phyloP scores from a whole-genome alignment of 2,113 vertebrate genomes.

The Alectura lathami region DNA sequence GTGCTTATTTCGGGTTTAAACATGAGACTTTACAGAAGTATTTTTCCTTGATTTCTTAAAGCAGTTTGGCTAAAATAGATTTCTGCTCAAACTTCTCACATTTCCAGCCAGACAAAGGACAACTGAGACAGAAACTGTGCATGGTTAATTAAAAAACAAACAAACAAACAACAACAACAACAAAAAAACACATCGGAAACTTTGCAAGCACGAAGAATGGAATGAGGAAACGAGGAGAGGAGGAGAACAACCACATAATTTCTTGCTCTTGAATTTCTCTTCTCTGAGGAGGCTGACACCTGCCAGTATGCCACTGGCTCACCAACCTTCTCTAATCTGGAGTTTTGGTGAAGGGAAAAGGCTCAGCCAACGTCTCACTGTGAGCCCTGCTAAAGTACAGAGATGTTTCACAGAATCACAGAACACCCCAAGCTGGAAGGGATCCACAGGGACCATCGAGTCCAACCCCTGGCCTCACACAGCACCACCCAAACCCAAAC shows the following conservation, averaged over 20 bases:
- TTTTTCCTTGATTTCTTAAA: background rate
- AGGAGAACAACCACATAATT: background rate
- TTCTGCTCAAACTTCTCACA: conserved; percentile 9
- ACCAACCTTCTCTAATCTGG: background rate
- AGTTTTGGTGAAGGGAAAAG: background rate
- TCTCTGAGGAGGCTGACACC: background rate
- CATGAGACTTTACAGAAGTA: background rate
- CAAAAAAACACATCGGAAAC: background rate
- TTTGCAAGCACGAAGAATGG: background rate
- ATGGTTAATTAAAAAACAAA: background rate
- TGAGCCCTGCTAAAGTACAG: background rate
- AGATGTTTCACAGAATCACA: background rate
- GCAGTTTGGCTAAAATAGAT: background rate
- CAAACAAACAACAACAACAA: too few species aligned
- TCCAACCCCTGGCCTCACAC: too few species aligned
- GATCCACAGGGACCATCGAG: too few species aligned
- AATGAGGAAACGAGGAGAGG: background rate
- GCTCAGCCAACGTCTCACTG: background rate
- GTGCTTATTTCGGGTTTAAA: background rate
- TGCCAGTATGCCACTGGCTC: background rate
- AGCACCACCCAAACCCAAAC: too few species aligned
- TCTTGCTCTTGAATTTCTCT: background rate
- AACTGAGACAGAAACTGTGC: background rate
- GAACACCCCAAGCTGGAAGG: too few species aligned
- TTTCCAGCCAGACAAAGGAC: background rate